Conservation (phyloP, 1,140 invertebrate genomes). For the Phthorimaea operculella region DNA sequence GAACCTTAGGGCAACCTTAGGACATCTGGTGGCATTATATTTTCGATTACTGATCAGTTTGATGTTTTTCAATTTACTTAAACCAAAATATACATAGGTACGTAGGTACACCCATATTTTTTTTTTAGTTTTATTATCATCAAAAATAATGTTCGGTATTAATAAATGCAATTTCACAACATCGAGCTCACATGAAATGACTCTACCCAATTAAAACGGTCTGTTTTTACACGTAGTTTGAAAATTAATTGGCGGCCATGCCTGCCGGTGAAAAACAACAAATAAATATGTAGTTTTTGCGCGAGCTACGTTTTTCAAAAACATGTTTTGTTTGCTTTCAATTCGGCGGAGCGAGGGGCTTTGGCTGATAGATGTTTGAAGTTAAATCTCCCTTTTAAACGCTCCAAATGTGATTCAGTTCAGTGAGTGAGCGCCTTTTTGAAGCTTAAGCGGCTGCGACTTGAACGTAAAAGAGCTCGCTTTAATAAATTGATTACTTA, state of each 20-base stretch:
- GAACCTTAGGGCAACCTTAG: too few relatives aligned
- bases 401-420: slow-evolving; percentile 48
- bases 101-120: too few relatives aligned
- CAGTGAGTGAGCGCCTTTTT: slow-evolving; percentile 31
- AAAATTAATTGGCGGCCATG: slow-evolving; percentile 16
- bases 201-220: neutral
- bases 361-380: slow-evolving; percentile 52
- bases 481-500: slow-evolving; percentile 8
- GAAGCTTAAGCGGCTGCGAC: slow-evolving; percentile 29
- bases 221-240: neutral
- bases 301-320: slow-evolving; percentile 43
- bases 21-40: too few relatives aligned
- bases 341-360: slow-evolving; percentile 41
- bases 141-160: too few relatives aligned
- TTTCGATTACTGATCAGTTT: too few relatives aligned
- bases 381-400: slow-evolving; percentile 60
- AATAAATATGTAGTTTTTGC: slow-evolving; percentile 29
- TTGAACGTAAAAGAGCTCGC: slow-evolving; percentile 10
- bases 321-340: slow-evolving; percentile 57
- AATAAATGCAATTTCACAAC: too few relatives aligned
- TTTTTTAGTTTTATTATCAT: too few relatives aligned
- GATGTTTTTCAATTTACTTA: too few relatives aligned
- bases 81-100: too few relatives aligned
- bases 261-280: slow-evolving; percentile 30
- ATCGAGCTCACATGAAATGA: too few relatives aligned